A percentile compares a stretch with the other conserved stretches of the same genome.
Evolutionary conservation across 2,888 invertebrate species (phyloP).

Genomic region (Axea sp.): DNA sequence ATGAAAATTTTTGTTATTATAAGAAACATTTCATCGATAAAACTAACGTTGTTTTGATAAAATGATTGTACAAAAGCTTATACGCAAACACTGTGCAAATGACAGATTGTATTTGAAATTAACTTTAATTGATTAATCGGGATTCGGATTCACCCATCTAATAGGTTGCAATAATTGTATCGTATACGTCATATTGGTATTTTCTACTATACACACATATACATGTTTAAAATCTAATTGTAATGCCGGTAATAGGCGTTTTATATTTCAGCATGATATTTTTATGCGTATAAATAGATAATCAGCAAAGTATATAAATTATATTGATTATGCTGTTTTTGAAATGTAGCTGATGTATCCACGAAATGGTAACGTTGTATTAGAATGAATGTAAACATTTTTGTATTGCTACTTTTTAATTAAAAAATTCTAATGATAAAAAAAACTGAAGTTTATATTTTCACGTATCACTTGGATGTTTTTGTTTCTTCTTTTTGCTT

Average conservation of each 20-base stretch:
- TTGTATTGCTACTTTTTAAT: constrained; percentile 77
- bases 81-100: constrained; percentile 52
- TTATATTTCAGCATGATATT: constrained; percentile 77
- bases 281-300: constrained; percentile 73
- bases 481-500: no score
- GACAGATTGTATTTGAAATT: constrained; percentile 63
- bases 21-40: constrained; percentile 67
- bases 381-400: constrained; percentile 70
- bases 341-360: constrained; percentile 66
- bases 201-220: constrained; percentile 51
- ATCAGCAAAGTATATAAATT: constrained; percentile 67
- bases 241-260: constrained; percentile 67
- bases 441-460: not conserved
- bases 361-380: constrained; percentile 70
- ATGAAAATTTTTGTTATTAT: no score
- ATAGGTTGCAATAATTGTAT: constrained; percentile 65
- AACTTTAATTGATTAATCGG: constrained; percentile 64
- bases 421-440: constrained; percentile 64
- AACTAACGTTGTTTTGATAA: constrained; percentile 45
- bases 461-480: no score
- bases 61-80: constrained; percentile 31
- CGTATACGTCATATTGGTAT: constrained; percentile 55
- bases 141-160: constrained; percentile 69
- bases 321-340: constrained; percentile 68
- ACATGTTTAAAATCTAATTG: constrained; percentile 55